Evolutionary conservation across 2,113 vertebrate species (phyloP).

Genomic region (Rhinolophus ferrumequinum): DNA sequence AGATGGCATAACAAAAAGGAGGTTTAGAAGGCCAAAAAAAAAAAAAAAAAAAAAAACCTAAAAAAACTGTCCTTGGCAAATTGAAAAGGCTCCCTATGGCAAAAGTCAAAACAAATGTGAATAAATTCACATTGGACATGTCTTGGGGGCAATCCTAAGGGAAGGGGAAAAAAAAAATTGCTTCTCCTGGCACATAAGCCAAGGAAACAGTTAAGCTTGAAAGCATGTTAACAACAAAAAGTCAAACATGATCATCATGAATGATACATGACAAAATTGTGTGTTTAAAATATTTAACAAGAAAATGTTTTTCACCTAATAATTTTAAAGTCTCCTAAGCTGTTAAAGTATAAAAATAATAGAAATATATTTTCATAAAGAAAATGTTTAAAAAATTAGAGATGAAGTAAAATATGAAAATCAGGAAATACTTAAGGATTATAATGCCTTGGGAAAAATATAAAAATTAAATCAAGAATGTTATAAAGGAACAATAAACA

Average conservation of each 20-base stretch:
- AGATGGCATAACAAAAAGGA: neutral
- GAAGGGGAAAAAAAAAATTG: neutral
- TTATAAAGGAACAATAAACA: neutral
- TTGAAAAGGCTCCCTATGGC: neutral
- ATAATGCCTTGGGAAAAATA: neutral
- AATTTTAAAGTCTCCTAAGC: neutral
- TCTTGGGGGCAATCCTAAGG: neutral
- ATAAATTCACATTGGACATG: neutral
- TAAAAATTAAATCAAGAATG: neutral
- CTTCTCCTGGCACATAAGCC: neutral
- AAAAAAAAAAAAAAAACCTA: neutral
- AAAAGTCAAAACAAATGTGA: constrained; percentile 4
- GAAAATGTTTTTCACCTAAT: neutral
- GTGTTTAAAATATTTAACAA: neutral
- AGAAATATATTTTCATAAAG: neutral
- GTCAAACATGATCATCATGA: neutral
- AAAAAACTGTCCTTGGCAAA: neutral
- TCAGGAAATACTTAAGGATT: neutral
- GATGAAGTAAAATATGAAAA: neutral
- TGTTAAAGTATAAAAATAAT: neutral
- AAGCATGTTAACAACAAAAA: neutral
- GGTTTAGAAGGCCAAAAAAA: neutral
- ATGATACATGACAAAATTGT: neutral
- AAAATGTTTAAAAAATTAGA: neutral
- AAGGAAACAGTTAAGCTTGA: neutral